A percentile compares a stretch with the other conserved stretches of the same genome.
These are phyloP conservation scores for Umimayanthus chanpuru DNA, from an alignment of 92 coral and sea anemone genomes.

Conservation along the genomic window DNA sequence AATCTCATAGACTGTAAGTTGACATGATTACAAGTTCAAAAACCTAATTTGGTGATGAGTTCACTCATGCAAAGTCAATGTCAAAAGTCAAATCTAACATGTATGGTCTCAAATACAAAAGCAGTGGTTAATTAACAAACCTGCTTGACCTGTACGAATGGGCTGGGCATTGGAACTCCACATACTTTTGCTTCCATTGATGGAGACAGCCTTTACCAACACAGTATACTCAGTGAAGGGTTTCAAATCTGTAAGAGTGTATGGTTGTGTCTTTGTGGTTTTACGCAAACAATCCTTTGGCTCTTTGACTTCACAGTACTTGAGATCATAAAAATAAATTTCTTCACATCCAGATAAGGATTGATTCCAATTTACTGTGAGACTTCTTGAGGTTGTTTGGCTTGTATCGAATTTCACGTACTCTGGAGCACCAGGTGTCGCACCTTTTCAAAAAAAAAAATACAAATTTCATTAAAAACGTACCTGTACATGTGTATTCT, in stretches of 20 bases:
- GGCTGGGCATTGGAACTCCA: not conserved
- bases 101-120: no score
- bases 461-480: not conserved
- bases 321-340: not conserved
- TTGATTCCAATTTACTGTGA: constrained; percentile 3
- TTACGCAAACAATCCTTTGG: not conserved
- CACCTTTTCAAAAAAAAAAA: not conserved
- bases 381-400: constrained; percentile 9
- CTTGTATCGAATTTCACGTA: not conserved
- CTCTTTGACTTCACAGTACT: not conserved
- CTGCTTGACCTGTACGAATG: constrained; percentile 4
- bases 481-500: no score
- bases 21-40: no score
- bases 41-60: no score
- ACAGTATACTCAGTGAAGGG: not conserved
- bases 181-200: not conserved
- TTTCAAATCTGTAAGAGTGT: not conserved
- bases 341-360: not conserved
- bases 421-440: not conserved
- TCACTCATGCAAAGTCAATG: no score
- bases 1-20: no score
- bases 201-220: constrained; percentile 1
- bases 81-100: no score
- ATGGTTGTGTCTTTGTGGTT: not conserved
- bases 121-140: not conserved